These are phyloP conservation scores for Sandelia bainsii DNA, from an alignment of 2,797 vertebrate genomes.

Conservation along the genomic window DNA sequence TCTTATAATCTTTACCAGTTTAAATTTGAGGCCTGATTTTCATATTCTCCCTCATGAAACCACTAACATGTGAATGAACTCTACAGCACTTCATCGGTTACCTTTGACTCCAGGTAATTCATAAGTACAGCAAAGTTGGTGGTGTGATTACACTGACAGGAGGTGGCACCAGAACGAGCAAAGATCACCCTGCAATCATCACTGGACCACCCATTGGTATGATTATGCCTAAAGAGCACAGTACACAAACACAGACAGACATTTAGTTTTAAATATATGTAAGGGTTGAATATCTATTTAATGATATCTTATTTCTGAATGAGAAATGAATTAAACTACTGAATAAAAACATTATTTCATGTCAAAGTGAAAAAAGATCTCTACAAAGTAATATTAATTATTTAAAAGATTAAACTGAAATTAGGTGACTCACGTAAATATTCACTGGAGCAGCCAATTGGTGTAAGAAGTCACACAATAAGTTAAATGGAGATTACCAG, in stretches of 20 bases:
- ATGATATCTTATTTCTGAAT: too few relatives aligned
- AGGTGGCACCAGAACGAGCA: slow-evolving; percentile 69
- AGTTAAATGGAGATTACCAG: too few relatives aligned
- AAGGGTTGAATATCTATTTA: neutral
- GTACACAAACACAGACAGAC: slow-evolving; percentile 7
- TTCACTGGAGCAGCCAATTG: too few relatives aligned
- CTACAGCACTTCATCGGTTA: slow-evolving; percentile 33
- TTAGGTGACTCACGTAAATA: too few relatives aligned
- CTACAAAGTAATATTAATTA: too few relatives aligned
- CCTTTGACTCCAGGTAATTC: slow-evolving; percentile 84
- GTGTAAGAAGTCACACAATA: too few relatives aligned
- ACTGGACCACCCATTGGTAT: slow-evolving; percentile 80
- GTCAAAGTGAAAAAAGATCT: too few relatives aligned
- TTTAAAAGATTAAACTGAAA: too few relatives aligned
- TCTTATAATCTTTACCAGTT: neutral
- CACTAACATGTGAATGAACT: neutral
- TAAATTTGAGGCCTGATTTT: neutral
- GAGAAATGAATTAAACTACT: too few relatives aligned
- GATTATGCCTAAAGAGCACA: slow-evolving; percentile 58
- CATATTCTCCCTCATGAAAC: neutral
- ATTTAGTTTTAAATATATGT: neutral
- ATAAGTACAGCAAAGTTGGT: slow-evolving; percentile 88
- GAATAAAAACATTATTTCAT: too few relatives aligned
- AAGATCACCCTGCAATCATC: slow-evolving; percentile 80
- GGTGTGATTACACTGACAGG: slow-evolving; percentile 87